Evolutionary conservation across 2,113 vertebrate genomes (phyloP).

Genomic region (Chloropsis cyanopogon): DNA sequence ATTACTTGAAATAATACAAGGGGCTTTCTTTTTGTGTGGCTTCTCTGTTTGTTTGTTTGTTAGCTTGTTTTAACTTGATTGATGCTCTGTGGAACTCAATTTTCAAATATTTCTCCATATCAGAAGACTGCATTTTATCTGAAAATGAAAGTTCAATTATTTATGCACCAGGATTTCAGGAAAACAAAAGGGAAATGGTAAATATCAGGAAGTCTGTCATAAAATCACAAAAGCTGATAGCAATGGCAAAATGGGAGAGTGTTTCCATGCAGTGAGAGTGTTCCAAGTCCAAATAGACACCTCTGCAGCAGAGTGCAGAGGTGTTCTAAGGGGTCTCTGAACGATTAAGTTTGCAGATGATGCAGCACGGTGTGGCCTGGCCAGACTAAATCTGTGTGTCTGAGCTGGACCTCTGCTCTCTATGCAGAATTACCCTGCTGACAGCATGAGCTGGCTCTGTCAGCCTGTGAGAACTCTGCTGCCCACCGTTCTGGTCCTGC

Average conservation of each 20-base stretch:
- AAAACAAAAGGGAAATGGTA: not conserved
- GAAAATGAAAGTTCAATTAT: not conserved
- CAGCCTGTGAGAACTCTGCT: not conserved
- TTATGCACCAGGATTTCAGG: not conserved
- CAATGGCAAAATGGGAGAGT: not conserved
- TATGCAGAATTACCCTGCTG: not conserved
- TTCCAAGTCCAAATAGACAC: not conserved
- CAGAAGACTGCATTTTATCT: not conserved
- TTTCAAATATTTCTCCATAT: not conserved
- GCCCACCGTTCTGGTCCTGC: not conserved
- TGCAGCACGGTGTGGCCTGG: not conserved
- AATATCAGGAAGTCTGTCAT: not conserved
- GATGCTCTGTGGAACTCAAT: not conserved
- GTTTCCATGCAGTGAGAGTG: not conserved
- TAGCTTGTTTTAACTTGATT: not conserved
- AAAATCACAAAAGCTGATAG: not conserved
- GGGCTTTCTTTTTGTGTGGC: not conserved
- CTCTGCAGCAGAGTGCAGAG: not conserved
- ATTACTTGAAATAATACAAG: not conserved
- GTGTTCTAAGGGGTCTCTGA: not conserved
- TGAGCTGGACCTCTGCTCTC: not conserved
- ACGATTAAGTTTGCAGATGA: not conserved
- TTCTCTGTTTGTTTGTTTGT: not conserved
- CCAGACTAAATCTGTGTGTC: not conserved
- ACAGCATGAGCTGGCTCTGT: not conserved